phyloP scores from a whole-genome alignment of 2,888 invertebrate genomes.

The Podotricha telesiphe region DNA sequence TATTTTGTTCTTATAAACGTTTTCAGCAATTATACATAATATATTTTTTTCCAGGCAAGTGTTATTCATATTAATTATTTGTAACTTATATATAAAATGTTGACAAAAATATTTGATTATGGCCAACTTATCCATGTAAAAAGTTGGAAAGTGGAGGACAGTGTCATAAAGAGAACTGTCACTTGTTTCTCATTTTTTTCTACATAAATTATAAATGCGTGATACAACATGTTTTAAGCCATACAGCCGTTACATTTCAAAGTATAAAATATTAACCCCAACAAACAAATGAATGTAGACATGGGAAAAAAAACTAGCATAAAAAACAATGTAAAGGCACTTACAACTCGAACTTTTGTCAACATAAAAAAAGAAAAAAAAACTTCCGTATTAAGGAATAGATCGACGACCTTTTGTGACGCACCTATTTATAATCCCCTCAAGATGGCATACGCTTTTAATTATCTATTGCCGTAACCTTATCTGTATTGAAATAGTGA shows the following conservation, averaged over 20 bases:
- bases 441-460: constrained; percentile 22
- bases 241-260: constrained; percentile 25
- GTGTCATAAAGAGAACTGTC: neutral
- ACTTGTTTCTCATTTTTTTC: neutral
- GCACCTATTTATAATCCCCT: constrained; percentile 19
- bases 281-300: constrained; percentile 38
- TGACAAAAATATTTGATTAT: too few relatives aligned
- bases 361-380: constrained; percentile 46
- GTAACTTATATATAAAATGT: too few relatives aligned
- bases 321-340: constrained; percentile 52
- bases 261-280: constrained; percentile 36
- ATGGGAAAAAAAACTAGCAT: constrained; percentile 39
- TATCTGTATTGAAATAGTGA: constrained; percentile 1
- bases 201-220: neutral
- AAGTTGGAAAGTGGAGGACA: neutral
- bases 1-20: constrained; percentile 12
- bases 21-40: neutral
- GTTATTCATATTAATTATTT: too few relatives aligned
- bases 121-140: too few relatives aligned
- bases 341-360: constrained; percentile 54
- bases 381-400: constrained; percentile 45
- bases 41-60: too few relatives aligned
- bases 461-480: constrained; percentile 11
- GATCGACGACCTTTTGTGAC: constrained; percentile 42
- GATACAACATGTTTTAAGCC: neutral